These are phyloP conservation scores for Anguilla marmorata DNA, from an alignment of 2,797 vertebrate genomes.

Conservation along the genomic window DNA sequence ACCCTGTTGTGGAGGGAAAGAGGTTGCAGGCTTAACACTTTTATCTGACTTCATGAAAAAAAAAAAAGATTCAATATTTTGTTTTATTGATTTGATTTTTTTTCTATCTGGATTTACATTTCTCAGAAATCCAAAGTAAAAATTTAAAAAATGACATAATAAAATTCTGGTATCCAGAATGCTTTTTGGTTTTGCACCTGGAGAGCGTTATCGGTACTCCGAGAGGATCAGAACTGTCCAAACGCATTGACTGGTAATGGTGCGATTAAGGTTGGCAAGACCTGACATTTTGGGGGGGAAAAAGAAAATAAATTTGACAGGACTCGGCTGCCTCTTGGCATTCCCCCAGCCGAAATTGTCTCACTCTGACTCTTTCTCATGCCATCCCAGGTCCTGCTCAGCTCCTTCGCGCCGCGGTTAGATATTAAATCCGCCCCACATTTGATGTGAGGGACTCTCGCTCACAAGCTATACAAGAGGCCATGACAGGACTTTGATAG, in stretches of 20 bases:
- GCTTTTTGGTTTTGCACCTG: background rate
- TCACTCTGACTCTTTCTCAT: background rate
- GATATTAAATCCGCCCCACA: constrained; percentile 9
- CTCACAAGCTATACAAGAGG: background rate
- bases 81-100: background rate
- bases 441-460: constrained; percentile 18
- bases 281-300: background rate
- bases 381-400: background rate
- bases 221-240: background rate
- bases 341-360: background rate
- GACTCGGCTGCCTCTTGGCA: background rate
- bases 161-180: background rate
- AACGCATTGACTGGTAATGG: background rate
- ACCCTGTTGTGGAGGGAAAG: background rate
- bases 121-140: background rate
- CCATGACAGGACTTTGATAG: background rate
- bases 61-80: background rate
- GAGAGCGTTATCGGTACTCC: background rate
- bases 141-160: background rate
- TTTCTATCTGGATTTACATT: background rate
- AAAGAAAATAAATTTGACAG: background rate
- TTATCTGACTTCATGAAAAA: background rate
- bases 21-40: background rate
- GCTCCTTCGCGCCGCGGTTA: background rate
- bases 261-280: background rate